Percentiles rank a stretch among this genome's conserved stretches.
Conservation (phyloP, 2,113 vertebrate species). For the Colossoma macropomum region DNA sequence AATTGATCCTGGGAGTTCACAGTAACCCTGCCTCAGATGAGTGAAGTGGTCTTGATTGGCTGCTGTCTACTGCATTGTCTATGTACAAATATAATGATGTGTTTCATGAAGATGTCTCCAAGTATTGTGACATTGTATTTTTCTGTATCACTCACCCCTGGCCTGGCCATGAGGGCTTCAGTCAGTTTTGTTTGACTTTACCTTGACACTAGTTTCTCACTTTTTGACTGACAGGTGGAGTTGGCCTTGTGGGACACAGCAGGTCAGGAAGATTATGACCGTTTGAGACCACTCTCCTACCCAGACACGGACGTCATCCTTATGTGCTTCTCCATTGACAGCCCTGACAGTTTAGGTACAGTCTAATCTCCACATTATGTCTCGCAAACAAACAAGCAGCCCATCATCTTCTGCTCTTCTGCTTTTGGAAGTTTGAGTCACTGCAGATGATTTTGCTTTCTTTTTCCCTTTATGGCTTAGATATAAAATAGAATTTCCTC, state of each 20-base stretch:
- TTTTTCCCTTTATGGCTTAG: not conserved
- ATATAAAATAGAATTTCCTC: not conserved
- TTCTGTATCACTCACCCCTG: too few species aligned
- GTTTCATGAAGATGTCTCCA: not conserved
- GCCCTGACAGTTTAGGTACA: slow-evolving; percentile 94
- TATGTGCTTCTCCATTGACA: slow-evolving; percentile 99
- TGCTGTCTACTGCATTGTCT: too few species aligned
- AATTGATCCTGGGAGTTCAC: too few species aligned
- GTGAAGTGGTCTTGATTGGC: too few species aligned
- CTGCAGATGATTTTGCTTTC: not conserved
- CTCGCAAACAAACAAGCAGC: not conserved
- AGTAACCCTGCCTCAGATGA: too few species aligned
- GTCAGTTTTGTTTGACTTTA: not conserved
- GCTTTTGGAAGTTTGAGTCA: not conserved
- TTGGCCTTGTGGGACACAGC: slow-evolving; percentile 97
- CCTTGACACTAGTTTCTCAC: not conserved
- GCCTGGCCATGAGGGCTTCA: too few species aligned
- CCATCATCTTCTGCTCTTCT: not conserved
- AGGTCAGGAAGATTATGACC: slow-evolving; percentile 96
- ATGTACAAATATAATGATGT: too few species aligned
- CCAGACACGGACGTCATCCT: slow-evolving; percentile 97
- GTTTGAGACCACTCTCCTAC: slow-evolving; percentile 94
- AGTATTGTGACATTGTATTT: too few species aligned
- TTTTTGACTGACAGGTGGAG: slow-evolving; percentile 84
- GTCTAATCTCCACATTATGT: not conserved